Conservation (phyloP, 2,797 vertebrate species). For the Epinephelus malabaricus region DNA sequence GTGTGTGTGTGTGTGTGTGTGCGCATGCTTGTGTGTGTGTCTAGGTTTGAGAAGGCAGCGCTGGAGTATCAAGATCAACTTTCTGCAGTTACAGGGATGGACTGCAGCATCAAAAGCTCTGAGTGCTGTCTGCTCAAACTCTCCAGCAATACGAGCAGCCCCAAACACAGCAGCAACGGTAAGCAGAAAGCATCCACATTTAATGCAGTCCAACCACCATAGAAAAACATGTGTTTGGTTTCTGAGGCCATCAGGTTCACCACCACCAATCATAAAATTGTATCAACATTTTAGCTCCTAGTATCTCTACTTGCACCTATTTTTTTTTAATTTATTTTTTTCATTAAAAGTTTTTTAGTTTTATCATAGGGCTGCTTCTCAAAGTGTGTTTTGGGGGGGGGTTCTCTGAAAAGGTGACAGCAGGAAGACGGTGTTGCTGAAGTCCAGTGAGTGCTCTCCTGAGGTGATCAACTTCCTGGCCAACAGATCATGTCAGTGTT, state of each 20-base stretch:
- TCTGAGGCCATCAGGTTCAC: too few relatives aligned
- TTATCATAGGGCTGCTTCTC: neutral
- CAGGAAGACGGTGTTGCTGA: slow-evolving; percentile 94
- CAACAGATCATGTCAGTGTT: slow-evolving; percentile 97
- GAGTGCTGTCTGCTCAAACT: slow-evolving; percentile 91
- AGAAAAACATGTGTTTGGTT: neutral
- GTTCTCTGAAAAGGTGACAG: slow-evolving; percentile 86
- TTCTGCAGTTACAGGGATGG: slow-evolving; percentile 93
- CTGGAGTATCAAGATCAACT: slow-evolving; percentile 97
- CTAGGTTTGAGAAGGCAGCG: slow-evolving; percentile 97
- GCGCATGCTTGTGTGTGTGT: neutral
- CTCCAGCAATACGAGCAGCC: slow-evolving; percentile 90
- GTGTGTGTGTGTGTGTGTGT: neutral
- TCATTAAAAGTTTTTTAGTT: too few relatives aligned
- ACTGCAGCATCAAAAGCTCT: slow-evolving; percentile 93
- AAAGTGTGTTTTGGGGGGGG: neutral
- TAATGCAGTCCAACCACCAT: neutral
- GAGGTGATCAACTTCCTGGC: slow-evolving; percentile 96
- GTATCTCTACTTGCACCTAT: too few relatives aligned
- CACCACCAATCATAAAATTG: too few relatives aligned
- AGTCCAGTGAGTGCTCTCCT: slow-evolving; percentile 92
- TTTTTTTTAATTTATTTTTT: too few relatives aligned
- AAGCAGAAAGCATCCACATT: slow-evolving; percentile 34
- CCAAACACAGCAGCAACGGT: slow-evolving; percentile 94
- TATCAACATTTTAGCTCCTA: too few relatives aligned